Base-by-base conservation (phyloP, 2,797 vertebrate species). In the Myotis findleyi region DNA sequence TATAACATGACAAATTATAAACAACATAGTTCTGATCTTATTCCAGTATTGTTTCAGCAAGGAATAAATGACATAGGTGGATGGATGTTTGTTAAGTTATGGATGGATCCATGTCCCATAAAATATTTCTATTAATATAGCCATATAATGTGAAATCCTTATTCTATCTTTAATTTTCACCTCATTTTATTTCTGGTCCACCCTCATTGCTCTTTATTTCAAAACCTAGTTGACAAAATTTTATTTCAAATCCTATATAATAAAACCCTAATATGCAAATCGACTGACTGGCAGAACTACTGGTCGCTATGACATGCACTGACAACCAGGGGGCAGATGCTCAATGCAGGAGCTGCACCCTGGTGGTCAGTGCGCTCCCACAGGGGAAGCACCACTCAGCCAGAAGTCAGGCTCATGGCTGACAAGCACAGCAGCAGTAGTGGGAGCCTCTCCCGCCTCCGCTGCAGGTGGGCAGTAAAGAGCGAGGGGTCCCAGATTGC, bases 131-230 rank as follows among this genome's bases (percentile, higher is more conserved):
- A 41, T 89, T 53, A 79, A 69, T 76, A 81, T 38, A 33, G 17
- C 13, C n/a, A 41, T 41, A 33, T 30, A 20, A 62, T 21, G 6
- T 73, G 47, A 57, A 59, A 77, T 62, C 27, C 7, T 89, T 72
- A 21, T 53, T 87, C 14, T 84, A 14, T 33, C 3, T 53, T 85
- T 87, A 76, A 51, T 66, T 66, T 85, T 91, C 59, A 79, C 16
- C 11, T 55, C 8, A 77, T 93, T 86, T 88, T 81, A 47, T 91
- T 76, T 38, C 25, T 72, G 4, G 5, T 71, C 44, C 59, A 85
- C 8, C 18, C 8, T 11, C 41, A 6, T 84, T 59, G 7, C 6
- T 72, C 20, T 88, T 85, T 91, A 16, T 47, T 95, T 80, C 27
- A 80, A 87, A 83, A 38, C 3, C 18, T 82, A 82, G 4, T 51